A percentile compares a stretch with the other conserved stretches of the same genome.
These are phyloP conservation scores for Orthosia cruda DNA, from an alignment of 2,888 invertebrate genomes.

Conservation along the genomic window DNA sequence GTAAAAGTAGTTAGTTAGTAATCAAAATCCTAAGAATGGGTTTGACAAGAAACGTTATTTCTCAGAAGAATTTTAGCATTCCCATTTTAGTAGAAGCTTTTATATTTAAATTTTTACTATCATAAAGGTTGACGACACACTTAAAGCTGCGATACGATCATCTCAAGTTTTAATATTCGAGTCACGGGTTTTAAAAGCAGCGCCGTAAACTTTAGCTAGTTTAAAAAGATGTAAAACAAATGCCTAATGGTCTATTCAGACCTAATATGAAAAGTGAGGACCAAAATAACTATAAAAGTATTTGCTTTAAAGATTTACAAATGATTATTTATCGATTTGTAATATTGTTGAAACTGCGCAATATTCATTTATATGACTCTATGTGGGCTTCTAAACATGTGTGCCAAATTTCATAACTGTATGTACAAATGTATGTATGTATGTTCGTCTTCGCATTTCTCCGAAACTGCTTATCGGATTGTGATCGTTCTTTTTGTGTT, in stretches of 20 bases:
- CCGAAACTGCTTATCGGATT: too few species aligned
- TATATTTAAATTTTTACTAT: slow-evolving; percentile 46
- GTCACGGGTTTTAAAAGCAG: slow-evolving; percentile 46
- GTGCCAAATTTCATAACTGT: too few species aligned
- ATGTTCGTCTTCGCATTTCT: too few species aligned
- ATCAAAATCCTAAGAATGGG: slow-evolving; percentile 15
- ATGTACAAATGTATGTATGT: too few species aligned
- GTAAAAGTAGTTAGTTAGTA: slow-evolving; percentile 8
- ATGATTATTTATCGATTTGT: too few species aligned
- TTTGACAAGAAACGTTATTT: slow-evolving; percentile 19
- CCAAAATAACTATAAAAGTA: too few species aligned
- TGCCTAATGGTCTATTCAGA: not conserved
- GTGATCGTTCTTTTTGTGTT: too few species aligned
- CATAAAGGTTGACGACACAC: slow-evolving; percentile 35
- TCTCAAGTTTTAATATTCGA: slow-evolving; percentile 34
- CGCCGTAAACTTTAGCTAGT: slow-evolving; percentile 22
- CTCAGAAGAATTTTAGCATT: slow-evolving; percentile 19
- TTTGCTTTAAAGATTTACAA: too few species aligned
- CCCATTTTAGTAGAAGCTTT: slow-evolving; percentile 39
- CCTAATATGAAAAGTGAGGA: not conserved
- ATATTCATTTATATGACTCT: too few species aligned
- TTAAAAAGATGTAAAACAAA: not conserved
- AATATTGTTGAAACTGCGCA: too few species aligned
- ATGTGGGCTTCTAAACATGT: too few species aligned
- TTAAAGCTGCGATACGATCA: slow-evolving; percentile 52